Evolutionary conservation across 2,888 invertebrate species (phyloP).

Genomic region (Pilophorus perplexus): DNA sequence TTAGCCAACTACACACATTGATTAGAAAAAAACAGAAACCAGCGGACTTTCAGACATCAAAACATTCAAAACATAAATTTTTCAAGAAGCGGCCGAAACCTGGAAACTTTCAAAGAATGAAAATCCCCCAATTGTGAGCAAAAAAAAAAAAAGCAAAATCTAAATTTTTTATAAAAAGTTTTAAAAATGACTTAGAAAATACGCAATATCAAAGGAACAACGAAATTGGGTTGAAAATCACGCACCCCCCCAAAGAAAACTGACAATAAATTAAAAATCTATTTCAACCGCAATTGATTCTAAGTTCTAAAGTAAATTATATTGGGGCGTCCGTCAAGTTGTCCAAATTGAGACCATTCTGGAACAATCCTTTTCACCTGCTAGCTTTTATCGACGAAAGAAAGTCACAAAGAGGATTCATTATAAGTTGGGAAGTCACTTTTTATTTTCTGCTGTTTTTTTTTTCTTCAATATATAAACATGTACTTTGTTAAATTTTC

Average conservation of each 20-base stretch:
- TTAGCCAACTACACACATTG: slow-evolving; percentile 9
- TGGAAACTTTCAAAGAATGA: too few species aligned
- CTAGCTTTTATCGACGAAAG: slow-evolving; percentile 29
- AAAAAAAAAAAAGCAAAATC: slow-evolving; percentile 1
- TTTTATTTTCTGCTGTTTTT: slow-evolving; percentile 20
- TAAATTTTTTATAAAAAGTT: slow-evolving; percentile 19
- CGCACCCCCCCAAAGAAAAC: slow-evolving; percentile 14
- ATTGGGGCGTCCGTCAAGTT: too few species aligned
- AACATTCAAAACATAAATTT: slow-evolving; percentile 18
- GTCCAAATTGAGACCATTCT: too few species aligned
- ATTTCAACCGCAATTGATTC: slow-evolving; percentile 8
- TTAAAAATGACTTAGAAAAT: slow-evolving; percentile 34
- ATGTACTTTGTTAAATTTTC: slow-evolving; percentile 36
- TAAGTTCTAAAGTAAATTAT: slow-evolving; percentile 16
- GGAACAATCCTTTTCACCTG: slow-evolving; percentile 17
- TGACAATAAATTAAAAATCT: slow-evolving; percentile 22
- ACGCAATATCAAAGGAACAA: slow-evolving; percentile 37
- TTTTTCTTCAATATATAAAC: slow-evolving; percentile 37
- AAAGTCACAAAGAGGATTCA: slow-evolving; percentile 20
- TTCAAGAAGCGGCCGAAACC: slow-evolving; percentile 8
- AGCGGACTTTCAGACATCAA: slow-evolving; percentile 1
- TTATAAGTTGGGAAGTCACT: slow-evolving; percentile 26
- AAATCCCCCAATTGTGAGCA: slow-evolving; percentile 9
- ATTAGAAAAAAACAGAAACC: slow-evolving; percentile 21
- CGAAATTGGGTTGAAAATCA: slow-evolving; percentile 32